Base-by-base conservation (phyloP, 2,797 vertebrate species). In the Moxostoma hubbsi region DNA sequence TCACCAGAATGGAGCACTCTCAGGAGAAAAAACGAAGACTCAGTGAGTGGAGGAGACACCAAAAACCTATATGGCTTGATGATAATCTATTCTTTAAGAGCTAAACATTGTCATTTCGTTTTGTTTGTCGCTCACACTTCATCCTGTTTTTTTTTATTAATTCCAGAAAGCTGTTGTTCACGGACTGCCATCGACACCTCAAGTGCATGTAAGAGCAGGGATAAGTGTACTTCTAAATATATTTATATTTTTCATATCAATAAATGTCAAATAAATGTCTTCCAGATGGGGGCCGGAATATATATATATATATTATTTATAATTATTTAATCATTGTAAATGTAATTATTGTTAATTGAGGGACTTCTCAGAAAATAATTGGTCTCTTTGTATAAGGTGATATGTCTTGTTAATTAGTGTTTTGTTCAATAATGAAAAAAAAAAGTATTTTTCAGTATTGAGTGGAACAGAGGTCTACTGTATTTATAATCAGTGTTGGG, bases 141-240 rank as follows among this genome's bases (percentile, higher is more conserved):
- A 9, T 65, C 64, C n/a, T 36, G 43, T 51, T 61, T 53, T 59
- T 59, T 16, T 45, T 58, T 45, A 18, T 15, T 45, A 7, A 89
- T 93, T 91, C 82, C 84, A 96, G 96, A 96, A 94, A 87, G 93
- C 94, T 64, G 93, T 94, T 89, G 95, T 95, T 84, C 96, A 96
- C 0, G 96, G 96, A 85, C 93, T 97, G 82, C 96, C 96, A 84
- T 95, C 96, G 73, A 97, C 96, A 64, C 96, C 96, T 70, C 95
- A 96, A 94, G 96, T 97, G 6, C 95, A 96, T 6, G 96, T 97
- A 88, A 95, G 96, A 95, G 89, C 7, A 43, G 15, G 62, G 1
- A 80, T 49, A 51, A 9, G 10, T 15, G 13, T 15, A 7, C 47
- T 57, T 47, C n/a, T 49, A 46, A 43, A 18, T 43, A 15, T 36